phyloP scores from a whole-genome alignment of 2,888 invertebrate species.

The Agrochola lychnidis region DNA sequence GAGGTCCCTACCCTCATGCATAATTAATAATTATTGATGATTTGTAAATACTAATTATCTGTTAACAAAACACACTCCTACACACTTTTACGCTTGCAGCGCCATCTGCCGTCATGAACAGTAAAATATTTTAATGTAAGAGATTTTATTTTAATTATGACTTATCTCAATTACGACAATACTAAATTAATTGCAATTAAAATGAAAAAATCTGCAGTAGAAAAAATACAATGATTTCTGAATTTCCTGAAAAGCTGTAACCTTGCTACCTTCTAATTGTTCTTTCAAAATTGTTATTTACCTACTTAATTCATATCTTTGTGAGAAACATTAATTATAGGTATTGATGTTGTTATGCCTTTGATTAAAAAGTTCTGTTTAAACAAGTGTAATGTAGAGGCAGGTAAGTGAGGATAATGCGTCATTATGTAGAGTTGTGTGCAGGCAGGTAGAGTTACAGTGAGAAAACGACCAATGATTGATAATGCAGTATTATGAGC shows the following conservation, averaged over 20 bases:
- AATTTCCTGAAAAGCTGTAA: background rate
- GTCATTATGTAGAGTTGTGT: slow-evolving; percentile 45
- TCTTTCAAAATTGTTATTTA: slow-evolving; percentile 3
- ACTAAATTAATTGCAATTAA: background rate
- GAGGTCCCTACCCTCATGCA: too few relatives aligned
- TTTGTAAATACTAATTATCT: background rate
- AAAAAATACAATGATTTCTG: background rate
- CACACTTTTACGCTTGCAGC: background rate
- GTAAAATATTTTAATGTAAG: background rate
- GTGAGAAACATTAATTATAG: slow-evolving; percentile 7
- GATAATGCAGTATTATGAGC: slow-evolving; percentile 78
- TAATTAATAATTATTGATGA: too few relatives aligned
- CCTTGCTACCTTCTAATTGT: background rate
- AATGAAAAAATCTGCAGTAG: too few relatives aligned
- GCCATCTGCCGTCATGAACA: slow-evolving; percentile 17
- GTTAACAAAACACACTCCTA: background rate
- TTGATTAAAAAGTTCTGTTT: slow-evolving; percentile 9
- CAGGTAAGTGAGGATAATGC: slow-evolving; percentile 6
- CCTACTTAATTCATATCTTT: background rate
- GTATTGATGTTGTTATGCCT: slow-evolving; percentile 15
- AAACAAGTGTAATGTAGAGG: slow-evolving; percentile 15
- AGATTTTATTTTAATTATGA: background rate
- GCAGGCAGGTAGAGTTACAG: slow-evolving; percentile 57
- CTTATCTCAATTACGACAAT: background rate
- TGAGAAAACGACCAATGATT: slow-evolving; percentile 71